Evolutionary conservation across 2,888 invertebrate genomes (phyloP).

Genomic region (Hydriomena furcata): DNA sequence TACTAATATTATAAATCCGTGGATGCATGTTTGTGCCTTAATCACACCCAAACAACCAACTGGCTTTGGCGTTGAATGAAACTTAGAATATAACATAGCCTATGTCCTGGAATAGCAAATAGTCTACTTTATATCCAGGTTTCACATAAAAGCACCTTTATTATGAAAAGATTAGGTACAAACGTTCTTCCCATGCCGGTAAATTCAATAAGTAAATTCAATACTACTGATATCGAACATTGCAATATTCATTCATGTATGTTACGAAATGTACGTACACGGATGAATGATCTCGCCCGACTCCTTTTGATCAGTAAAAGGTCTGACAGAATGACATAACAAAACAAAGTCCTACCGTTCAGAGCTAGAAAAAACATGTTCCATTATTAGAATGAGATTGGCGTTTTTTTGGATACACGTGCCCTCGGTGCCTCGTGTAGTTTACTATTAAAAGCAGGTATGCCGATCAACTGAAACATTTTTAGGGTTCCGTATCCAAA

Average conservation of each 20-base stretch:
- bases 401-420: constrained; percentile 1
- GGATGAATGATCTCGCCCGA: constrained; percentile 11
- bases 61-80: too few relatives aligned
- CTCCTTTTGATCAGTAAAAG: constrained; percentile 20
- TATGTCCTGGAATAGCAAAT: too few relatives aligned
- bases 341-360: constrained; percentile 12
- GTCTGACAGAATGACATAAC: constrained; percentile 15
- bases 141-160: too few relatives aligned
- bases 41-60: too few relatives aligned
- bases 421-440: background rate
- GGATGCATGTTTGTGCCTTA: too few relatives aligned
- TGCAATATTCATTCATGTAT: constrained; percentile 13
- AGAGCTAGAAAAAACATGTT: constrained; percentile 14
- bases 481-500: too few relatives aligned
- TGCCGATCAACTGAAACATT: background rate
- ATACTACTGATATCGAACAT: background rate
- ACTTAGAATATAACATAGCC: too few relatives aligned
- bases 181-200: too few relatives aligned
- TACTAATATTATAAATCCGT: too few relatives aligned
- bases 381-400: constrained; percentile 2
- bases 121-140: too few relatives aligned
- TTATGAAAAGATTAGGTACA: too few relatives aligned
- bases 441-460: background rate
- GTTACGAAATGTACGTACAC: constrained; percentile 14
- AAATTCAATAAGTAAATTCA: too few relatives aligned